Evolutionary conservation across 1,140 invertebrate species (phyloP).

Genomic region (Papilio dardanus): DNA sequence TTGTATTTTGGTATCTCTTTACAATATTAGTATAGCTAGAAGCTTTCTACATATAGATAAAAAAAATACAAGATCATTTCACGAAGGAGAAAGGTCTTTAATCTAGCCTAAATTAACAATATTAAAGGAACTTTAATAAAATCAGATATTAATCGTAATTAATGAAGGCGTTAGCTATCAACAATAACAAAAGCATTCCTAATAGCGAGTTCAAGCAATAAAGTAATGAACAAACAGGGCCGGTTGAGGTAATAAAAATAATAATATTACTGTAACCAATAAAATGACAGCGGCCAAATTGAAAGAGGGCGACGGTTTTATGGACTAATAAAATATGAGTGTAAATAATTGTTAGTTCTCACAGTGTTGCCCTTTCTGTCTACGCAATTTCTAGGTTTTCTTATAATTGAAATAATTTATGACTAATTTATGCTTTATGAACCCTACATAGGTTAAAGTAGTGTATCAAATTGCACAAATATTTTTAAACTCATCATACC

Average conservation of each 20-base stretch:
- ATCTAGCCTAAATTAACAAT: no score
- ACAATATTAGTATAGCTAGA: no score
- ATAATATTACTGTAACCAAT: slow-evolving; percentile 55
- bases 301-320: slow-evolving; percentile 61
- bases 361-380: neutral
- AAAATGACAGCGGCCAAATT: slow-evolving; percentile 57
- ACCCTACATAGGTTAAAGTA: neutral
- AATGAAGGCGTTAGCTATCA: neutral
- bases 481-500: no score
- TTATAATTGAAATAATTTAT: neutral
- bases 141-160: slow-evolving; percentile 2
- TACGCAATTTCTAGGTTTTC: neutral
- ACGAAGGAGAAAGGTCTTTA: no score
- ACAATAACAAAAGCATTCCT: slow-evolving; percentile 35
- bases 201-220: slow-evolving; percentile 42
- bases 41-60: no score
- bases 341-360: slow-evolving; percentile 26
- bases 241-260: slow-evolving; percentile 63
- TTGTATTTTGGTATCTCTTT: no score
- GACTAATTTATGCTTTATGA: neutral
- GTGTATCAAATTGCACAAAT: neutral
- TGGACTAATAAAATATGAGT: slow-evolving; percentile 57
- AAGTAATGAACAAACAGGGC: slow-evolving; percentile 53
- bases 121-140: neutral
- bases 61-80: no score